Conservation (phyloP, 2,888 invertebrate species). For the Timema podura region DNA sequence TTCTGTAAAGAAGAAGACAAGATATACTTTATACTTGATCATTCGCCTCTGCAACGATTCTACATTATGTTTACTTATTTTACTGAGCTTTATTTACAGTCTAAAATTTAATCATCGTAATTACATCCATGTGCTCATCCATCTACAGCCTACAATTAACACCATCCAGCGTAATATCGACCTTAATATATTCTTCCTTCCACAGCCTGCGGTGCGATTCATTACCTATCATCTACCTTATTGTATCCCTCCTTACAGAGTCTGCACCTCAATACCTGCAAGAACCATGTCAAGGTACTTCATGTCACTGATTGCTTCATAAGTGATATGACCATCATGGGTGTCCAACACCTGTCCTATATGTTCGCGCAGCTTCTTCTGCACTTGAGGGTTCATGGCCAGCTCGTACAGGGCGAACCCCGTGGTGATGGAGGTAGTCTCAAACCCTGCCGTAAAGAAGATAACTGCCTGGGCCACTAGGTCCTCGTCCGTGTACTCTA, state of each 20-base stretch:
- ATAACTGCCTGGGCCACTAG: constrained; percentile 54
- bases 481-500: constrained; percentile 44
- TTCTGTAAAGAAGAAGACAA: constrained; percentile 13
- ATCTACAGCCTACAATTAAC: too few species aligned
- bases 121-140: too few species aligned
- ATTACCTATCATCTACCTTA: too few species aligned
- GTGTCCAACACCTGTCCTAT: constrained; percentile 21
- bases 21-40: too few species aligned
- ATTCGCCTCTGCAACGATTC: too few species aligned
- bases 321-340: constrained; percentile 42
- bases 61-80: too few species aligned
- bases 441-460: constrained; percentile 60
- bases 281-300: constrained; percentile 54
- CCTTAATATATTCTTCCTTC: too few species aligned
- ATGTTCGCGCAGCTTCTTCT: constrained; percentile 23
- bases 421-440: constrained; percentile 59
- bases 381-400: constrained; percentile 37
- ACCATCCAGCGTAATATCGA: too few species aligned
- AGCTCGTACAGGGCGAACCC: constrained; percentile 39
- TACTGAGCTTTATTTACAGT: too few species aligned
- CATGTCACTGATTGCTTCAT: constrained; percentile 47
- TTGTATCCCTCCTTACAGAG: too few species aligned
- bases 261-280: constrained; percentile 37
- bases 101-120: too few species aligned
- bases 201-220: too few species aligned